Base-by-base conservation (phyloP, 2,113 vertebrate genomes). In the Otolemur garnettii region DNA sequence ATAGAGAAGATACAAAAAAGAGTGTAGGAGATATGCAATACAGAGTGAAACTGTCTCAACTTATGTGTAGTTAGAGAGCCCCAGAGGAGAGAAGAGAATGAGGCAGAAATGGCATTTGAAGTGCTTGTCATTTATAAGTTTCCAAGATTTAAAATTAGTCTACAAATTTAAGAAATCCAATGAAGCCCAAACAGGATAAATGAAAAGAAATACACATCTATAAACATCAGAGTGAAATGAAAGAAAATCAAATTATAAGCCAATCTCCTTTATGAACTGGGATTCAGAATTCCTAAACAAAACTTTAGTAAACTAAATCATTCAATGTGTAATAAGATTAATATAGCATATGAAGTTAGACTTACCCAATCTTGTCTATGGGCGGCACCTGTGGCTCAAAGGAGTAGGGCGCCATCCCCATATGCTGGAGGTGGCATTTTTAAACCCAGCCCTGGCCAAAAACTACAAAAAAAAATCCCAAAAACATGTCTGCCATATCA, bases 261-360 rank as follows among this genome's bases (percentile, higher is more conserved):
- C 19, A 60, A 12, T 86, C 33, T 90, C 26, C 60, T 19, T 66
- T 75, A 90, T n/a, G 28, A 93, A 45, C 55, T 71, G 82, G 35
- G 45, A 90, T 59, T 93, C 74, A 81, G 14, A 88, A 69, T 88
- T 91, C 50, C 17, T 90, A 53, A 90, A 75, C 30, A 87, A 62
- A 72, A 60, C 91, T 92, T 79, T 79, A 62, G 35, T 78, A 95
- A 64, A 89, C 30, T 18, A 57, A 71, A 71, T 72, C 26, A 42
- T 89, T 11, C 22, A 75, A 2, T 77, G 9, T 80, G 5, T 87
- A 21, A 22, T 22, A 96, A 59, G 50, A 53, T 38, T 87, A 93
- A 45, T 89, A 62, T 35, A 64, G 66, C 71, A 81, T 9, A n/a
- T 24, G 81, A 91, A 72, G 4, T 38, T 92, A 77, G 15, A 78